Base-by-base conservation (phyloP, 2,797 vertebrate genomes). In the Crax fasciolata region DNA sequence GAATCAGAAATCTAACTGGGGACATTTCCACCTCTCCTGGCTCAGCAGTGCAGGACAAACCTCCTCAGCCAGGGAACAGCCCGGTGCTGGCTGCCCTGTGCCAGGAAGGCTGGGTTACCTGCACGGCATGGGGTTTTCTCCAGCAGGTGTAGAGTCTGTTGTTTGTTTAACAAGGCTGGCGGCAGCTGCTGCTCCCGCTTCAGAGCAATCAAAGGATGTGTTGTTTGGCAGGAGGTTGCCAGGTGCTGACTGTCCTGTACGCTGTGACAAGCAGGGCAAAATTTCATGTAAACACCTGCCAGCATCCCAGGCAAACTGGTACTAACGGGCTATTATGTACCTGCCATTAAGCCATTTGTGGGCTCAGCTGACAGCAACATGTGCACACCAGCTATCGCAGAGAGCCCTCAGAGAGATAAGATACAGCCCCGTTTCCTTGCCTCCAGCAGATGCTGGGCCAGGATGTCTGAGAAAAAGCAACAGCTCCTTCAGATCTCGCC, bases 211-310 rank as follows among this genome's bases (percentile, higher is more conserved):
- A 97, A 94, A 96, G 92, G 93, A 89, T 75, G 58, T 73, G 85
- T 80, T 91, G 91, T 94, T 97, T 41, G 46, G 94, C 25, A 95
- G 41, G 41, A 96, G 95, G 97, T 97, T 97, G 97, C 97, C 98
- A 98, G 98, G 98, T 98, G 97, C 96, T 62, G 90, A 86, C 90
- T 96, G 95, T 91, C 96, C 94, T 94, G 3, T 87, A 48, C 49
- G 91, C 66, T 94, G 7, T 93, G 94, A 97, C 96, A 96, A 96
- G 96, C 44, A 76, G 87, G 96, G 76, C 95, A 92, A 89, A 95
- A 92, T 97, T 96, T 97, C 97, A 76, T 80, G 82, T 80, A 93
- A 97, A 97, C 98, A 98, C 97, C 98, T 98, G 98, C 96, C 97
- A 96, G 92, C 79, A 91, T 96, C 94, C 78, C 90, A 90, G 76